Percentiles rank a stretch among this genome's conserved stretches.
Conservation (phyloP, 2,113 vertebrate species). For the Megaptera novaeangliae region DNA sequence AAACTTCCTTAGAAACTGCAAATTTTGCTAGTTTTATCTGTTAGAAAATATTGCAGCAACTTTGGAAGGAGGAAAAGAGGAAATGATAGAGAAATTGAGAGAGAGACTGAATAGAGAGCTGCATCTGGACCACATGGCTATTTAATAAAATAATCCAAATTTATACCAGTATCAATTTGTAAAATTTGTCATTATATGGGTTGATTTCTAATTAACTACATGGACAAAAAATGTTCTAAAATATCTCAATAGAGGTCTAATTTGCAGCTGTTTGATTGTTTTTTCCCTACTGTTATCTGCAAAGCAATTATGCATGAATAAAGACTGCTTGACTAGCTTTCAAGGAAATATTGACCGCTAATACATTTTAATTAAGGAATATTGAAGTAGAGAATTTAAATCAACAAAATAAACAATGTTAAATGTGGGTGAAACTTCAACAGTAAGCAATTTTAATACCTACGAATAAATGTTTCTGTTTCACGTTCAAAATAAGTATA, state of each 20-base stretch:
- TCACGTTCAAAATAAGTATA: not conserved
- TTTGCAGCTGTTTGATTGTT: conserved; percentile 76
- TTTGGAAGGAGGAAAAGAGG: not conserved
- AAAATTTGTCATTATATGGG: not conserved
- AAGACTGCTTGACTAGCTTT: conserved; percentile 84
- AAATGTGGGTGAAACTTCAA: conserved; percentile 48
- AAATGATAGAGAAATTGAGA: not conserved
- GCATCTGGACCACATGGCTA: not conserved
- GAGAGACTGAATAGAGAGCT: not conserved
- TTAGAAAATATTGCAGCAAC: not conserved
- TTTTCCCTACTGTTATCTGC: conserved; percentile 74
- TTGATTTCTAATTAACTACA: conserved; percentile 49
- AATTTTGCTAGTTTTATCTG: not conserved
- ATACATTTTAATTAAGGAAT: conserved; percentile 89
- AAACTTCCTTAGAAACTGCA: not conserved
- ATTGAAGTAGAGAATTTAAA: conserved; percentile 79
- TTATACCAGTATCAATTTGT: not conserved
- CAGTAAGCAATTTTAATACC: conserved; percentile 36
- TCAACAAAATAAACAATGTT: conserved; percentile 42
- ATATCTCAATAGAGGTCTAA: conserved; percentile 36
- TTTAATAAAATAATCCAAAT: not conserved
- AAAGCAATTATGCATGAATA: conserved; percentile 85
- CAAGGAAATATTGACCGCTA: conserved; percentile 89
- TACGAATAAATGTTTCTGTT: not conserved
- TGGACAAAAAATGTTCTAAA: conserved; percentile 37